phyloP scores from a whole-genome alignment of 2,113 vertebrate species.

The Silurus meridionalis region DNA sequence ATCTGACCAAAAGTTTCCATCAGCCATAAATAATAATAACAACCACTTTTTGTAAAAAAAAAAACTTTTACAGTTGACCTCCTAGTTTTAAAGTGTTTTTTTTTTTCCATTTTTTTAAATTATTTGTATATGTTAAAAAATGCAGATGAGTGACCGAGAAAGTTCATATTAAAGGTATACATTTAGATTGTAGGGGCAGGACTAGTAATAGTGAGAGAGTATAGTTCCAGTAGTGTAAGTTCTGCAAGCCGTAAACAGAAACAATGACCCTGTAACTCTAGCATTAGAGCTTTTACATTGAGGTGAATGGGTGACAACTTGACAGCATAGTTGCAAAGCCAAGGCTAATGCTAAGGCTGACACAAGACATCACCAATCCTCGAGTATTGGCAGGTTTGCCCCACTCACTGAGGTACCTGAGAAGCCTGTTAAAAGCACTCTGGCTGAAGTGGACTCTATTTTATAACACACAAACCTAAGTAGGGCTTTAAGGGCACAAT shows the following conservation, averaged over 20 bases:
- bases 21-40: neutral
- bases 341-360: neutral
- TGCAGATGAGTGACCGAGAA: neutral
- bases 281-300: neutral
- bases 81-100: neutral
- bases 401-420: neutral
- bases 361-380: neutral
- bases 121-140: neutral
- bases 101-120: neutral
- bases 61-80: neutral
- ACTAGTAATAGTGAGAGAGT: neutral
- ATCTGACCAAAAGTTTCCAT: neutral
- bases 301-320: neutral
- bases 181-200: neutral
- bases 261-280: neutral
- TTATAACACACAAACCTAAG: neutral
- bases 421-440: neutral
- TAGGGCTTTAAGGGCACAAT: too few relatives aligned
- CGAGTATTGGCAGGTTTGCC: neutral
- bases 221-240: neutral
- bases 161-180: neutral
- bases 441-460: neutral
- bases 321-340: neutral
- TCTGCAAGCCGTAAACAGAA: neutral
- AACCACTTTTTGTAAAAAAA: too few relatives aligned